Base-by-base conservation (phyloP, 2,797 vertebrate species). In the Amblyraja radiata region DNA sequence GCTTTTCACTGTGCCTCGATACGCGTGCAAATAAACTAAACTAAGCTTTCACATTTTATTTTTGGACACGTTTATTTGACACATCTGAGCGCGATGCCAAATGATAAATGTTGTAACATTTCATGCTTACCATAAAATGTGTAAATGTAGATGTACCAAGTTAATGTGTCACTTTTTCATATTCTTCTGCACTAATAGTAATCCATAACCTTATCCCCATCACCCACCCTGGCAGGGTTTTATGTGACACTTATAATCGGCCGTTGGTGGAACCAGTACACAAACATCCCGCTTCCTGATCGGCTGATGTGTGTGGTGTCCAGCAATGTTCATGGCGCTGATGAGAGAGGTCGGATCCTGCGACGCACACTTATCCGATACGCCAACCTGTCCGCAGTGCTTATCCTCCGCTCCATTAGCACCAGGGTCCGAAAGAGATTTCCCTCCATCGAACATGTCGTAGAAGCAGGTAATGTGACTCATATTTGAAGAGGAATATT, bases 261-360 rank as follows among this genome's bases (percentile, higher is more conserved):
- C 93, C 96, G 97, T 2, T 99, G 98, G 98, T 98, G 98, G 98
- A 97, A 96, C 91, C 98, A 98, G 94, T 99, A 98, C 95, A 98
- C 97, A 77, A 98, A 97, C 95, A 98, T 98, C 94, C 98, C 97
- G 0, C 96, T 99, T 94, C 98, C 98, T 0, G 97, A 99, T 94
- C 98, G 98, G 96, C 96, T 99, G 94, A 98, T 98, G 98, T 98
- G 98, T 86, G 96, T 97, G 93, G 97, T 98, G 93, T 98, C 97
- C 0, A 98, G 97, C 86, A 98, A 97, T 0, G 97, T 99, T 83
- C 98, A 98, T 0, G 97, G 98, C 0, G 93, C 94, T 0, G 98
- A 99, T 1, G 97, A 98, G 93, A 95, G 95, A 0, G 98, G 98
- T 0, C 96, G 97, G 14, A 95, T 98, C 93, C 96, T 98, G 94